Conservation (phyloP, 2,113 vertebrate genomes). For the Lycocorax pyrrhopterus region DNA sequence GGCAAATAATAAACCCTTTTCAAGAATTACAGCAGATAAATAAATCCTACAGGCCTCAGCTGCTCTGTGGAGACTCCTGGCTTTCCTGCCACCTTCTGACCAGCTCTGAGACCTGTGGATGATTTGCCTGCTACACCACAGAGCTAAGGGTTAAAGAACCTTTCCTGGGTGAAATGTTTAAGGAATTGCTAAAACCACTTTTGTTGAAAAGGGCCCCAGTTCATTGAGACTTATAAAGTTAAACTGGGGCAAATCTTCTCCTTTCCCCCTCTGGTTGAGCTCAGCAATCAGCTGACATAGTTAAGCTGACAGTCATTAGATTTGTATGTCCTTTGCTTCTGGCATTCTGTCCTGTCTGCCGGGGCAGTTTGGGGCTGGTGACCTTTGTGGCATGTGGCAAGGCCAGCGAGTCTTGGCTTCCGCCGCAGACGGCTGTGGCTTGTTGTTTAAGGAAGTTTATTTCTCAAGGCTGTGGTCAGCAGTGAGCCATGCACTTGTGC, state of each 20-base stretch:
- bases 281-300: conserved; percentile 57
- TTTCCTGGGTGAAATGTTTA: not conserved
- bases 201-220: not conserved
- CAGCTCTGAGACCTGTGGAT: not conserved
- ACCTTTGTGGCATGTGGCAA: conserved; percentile 59
- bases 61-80: not conserved
- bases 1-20: not conserved
- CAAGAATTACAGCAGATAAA: not conserved
- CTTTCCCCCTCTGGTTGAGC: not conserved
- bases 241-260: not conserved
- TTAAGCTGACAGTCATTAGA: conserved; percentile 43
- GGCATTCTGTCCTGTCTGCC: conserved; percentile 26
- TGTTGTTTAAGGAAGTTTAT: conserved; percentile 51
- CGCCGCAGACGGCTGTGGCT: conserved; percentile 32
- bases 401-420: conserved; percentile 42
- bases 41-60: not conserved
- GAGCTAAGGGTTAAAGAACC: not conserved
- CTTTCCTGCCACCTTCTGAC: not conserved
- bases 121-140: not conserved
- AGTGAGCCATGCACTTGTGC: conserved; percentile 27
- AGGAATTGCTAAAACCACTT: not conserved
- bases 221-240: not conserved
- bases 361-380: not conserved
- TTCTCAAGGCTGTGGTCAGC: conserved; percentile 44
- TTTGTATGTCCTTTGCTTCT: conserved; percentile 37